Conservation (phyloP, 2,888 invertebrate species). For the Lasioglossum oenotherae region DNA sequence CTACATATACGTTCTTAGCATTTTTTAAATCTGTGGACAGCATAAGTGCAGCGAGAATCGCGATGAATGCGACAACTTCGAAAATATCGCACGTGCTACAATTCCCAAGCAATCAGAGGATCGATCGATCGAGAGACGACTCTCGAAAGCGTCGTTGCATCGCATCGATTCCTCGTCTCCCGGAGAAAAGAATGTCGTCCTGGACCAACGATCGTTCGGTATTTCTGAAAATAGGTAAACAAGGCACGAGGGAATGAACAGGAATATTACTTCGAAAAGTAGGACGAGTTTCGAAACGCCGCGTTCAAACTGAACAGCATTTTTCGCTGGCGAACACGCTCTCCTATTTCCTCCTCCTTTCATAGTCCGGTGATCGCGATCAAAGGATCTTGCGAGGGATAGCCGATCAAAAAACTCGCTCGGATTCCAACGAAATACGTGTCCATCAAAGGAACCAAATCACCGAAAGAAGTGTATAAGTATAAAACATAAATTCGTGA, state of each 20-base stretch:
- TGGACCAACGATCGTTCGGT: neutral
- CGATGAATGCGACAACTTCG: too few relatives aligned
- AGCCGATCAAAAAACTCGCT: too few relatives aligned
- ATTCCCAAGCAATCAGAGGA: neutral
- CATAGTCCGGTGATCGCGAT: slow-evolving; percentile 6
- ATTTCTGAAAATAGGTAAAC: slow-evolving; percentile 23
- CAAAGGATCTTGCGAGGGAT: neutral
- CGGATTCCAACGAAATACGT: too few relatives aligned
- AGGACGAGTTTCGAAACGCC: slow-evolving; percentile 26
- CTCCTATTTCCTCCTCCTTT: neutral
- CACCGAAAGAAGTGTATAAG: too few relatives aligned
- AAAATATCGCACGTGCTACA: too few relatives aligned
- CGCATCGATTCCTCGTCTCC: neutral
- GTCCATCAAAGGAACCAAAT: too few relatives aligned
- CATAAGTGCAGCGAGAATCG: too few relatives aligned
- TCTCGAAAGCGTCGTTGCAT: neutral
- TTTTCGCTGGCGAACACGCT: neutral
- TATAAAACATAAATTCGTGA: too few relatives aligned
- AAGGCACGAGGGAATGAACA: neutral
- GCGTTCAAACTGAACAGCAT: slow-evolving; percentile 17
- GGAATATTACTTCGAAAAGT: slow-evolving; percentile 23
- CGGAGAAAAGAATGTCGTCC: neutral
- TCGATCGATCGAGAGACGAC: neutral
- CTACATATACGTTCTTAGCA: too few relatives aligned
- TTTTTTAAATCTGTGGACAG: too few relatives aligned